Evolutionary conservation across 2,888 invertebrate species (phyloP), one percentile per base, ranked within the genome.

Genomic region (Clunio marinus): DNA sequence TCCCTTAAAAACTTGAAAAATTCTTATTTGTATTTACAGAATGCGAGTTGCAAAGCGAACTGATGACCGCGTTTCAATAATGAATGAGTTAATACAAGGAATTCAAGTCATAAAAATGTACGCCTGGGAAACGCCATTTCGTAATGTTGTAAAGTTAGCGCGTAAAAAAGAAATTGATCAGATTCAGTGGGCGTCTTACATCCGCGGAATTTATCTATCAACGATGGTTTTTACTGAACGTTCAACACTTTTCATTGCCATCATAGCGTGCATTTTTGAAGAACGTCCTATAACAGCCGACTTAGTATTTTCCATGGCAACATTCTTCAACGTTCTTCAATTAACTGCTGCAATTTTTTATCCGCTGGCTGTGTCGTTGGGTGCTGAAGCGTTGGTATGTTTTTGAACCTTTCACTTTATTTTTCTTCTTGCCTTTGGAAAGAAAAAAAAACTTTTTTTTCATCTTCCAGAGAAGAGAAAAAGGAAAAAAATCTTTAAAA

Each of bases 41-140:
- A 83, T 86, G 76, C 86, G 86, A 74, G 93, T 93, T 0, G 96
- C 96, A 0, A 80, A 83, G 70, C 84, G 89, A 76, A 96, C 96
- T 0, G 97, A 97, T 78, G 88, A 89, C 73, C 83, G 97, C 71
- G 91, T 97, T 46, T 85, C 93, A 66, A 83, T 96, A 60, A 97
- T 97, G 94, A 93, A 91, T 76, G 97, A 98, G 83, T 88, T 97
- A 72, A 89, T 97, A 71, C 85, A 86, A 69, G 96, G 95, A 59
- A 94, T 98, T 80, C 89, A 94, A 81, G 93, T 92, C 1, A 92
- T 96, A 71, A 96, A 96, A 82, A 96, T 96, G 94, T 96, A 96
- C 76, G 91, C 94, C 2, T 96, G 96, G 91, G 96, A 96, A 77
- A 88, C 87, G 72, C 91, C 94, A 0, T 96, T 96, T 75, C 88